Conservation (phyloP, 2,113 vertebrate genomes). For the Coracopsis vasa region DNA sequence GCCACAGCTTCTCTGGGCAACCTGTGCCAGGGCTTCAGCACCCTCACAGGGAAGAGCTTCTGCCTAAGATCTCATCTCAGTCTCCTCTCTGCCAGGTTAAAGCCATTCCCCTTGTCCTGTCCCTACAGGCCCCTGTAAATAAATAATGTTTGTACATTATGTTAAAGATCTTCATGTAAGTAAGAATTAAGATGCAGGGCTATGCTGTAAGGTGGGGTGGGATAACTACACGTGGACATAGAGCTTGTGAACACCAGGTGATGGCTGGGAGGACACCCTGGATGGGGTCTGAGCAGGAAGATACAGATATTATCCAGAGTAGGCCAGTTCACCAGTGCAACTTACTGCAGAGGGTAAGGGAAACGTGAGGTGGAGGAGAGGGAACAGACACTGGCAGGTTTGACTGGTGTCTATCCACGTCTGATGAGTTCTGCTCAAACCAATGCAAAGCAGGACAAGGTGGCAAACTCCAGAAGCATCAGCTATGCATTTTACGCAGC, state of each 20-base stretch:
- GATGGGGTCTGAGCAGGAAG: not conserved
- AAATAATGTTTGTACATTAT: not conserved
- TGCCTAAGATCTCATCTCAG: not conserved
- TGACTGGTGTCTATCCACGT: rapidly evolving
- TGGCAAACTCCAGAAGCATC: not conserved
- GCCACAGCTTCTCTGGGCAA: not conserved
- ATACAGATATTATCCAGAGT: no score
- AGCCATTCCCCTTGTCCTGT: not conserved
- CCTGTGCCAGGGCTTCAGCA: not conserved
- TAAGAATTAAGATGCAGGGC: rapidly evolving
- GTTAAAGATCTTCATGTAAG: not conserved
- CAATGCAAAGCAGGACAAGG: not conserved
- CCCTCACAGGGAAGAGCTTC: not conserved
- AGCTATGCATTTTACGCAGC: not conserved
- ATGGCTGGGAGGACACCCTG: not conserved
- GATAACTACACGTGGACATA: rapidly evolving
- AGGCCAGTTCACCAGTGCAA: not conserved
- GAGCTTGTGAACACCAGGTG: no score
- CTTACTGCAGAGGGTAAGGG: not conserved
- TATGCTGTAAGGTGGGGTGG: not conserved
- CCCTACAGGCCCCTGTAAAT: not conserved
- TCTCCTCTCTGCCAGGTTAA: not conserved
- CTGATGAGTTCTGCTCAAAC: not conserved
- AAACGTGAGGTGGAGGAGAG: not conserved
- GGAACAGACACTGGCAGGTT: not conserved